These are phyloP conservation scores for Phrynocephalus versicolor DNA, from an alignment of 2,113 vertebrate genomes.

Conservation along the genomic window DNA sequence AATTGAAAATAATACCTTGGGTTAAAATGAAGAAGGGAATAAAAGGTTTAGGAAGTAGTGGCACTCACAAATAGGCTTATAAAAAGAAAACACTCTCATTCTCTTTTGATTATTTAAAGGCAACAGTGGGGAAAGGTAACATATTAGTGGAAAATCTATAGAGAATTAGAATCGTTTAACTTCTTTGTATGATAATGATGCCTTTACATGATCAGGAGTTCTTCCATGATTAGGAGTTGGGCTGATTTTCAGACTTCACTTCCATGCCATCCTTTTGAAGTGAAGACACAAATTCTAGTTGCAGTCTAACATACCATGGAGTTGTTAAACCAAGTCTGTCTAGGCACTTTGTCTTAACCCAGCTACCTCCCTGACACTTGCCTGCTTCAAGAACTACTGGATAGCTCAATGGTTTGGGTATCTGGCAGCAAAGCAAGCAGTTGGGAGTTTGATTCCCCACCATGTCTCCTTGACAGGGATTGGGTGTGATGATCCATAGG, in stretches of 20 bases:
- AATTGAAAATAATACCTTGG: neutral
- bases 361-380: too few species aligned
- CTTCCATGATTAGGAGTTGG: neutral
- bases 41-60: neutral
- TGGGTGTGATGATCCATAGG: too few species aligned
- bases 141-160: neutral
- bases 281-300: neutral
- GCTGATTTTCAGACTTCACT: neutral
- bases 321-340: neutral
- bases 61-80: neutral
- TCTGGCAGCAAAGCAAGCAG: too few species aligned
- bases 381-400: neutral
- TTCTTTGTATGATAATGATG: neutral
- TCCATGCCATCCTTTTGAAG: neutral
- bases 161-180: neutral
- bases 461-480: too few species aligned
- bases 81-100: neutral
- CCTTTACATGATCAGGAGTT: neutral
- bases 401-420: too few species aligned
- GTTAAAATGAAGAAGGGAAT: neutral
- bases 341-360: neutral
- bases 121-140: neutral
- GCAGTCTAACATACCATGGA: neutral
- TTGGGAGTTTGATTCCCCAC: too few species aligned
- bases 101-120: neutral